Base-by-base conservation (phyloP, 2,888 invertebrate species). In the Poecilobothrus nobilitatus region DNA sequence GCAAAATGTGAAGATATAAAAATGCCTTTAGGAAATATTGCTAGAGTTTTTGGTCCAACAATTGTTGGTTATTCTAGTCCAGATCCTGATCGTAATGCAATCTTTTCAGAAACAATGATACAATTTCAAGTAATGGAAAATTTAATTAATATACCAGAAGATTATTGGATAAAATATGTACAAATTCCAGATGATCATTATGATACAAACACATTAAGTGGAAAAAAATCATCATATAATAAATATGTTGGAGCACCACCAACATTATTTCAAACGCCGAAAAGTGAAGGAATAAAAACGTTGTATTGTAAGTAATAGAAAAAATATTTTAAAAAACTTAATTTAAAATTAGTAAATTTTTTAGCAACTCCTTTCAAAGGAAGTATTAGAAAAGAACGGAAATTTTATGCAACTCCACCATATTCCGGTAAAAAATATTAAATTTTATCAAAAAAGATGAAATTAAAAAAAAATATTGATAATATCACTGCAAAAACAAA, bases 11-110 rank as follows among this genome's bases (percentile, higher is more conserved):
- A 87, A 0, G 92, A 91, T 67, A 94, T 94, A 74, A 93, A 94
- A 84, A 99, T 99, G 98, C 91, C 94, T 0, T 84, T 89, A 27
- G 87, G 88, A 73, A 97, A 96, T 83, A 84, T 99, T 74, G 89
- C 96, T 0, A 91, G 91, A 78, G 89, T 97, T 41, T 95, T 98
- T 82, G 97, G 93, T 0, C 97, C 97, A 2, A 97, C 96, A 10
- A 86, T 98, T 67, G 91, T 98, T 27, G 97, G 97, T 0, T 95
- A 92, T 78, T 92, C 92, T 18, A 88, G 88, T 0, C 82, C 85
- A 0, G 89, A 92, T 78, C 89, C 90, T 0, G 87, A 89, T 73
- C 86, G 89, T 21, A 85, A 86, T 7, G 87, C 88, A 67, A 89
- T 94, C 83, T 87, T 92, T 72, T 86, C 86, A 0, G 93, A 94